phyloP scores from a whole-genome alignment of 1,140 invertebrate species.

The Neelides sp. region DNA sequence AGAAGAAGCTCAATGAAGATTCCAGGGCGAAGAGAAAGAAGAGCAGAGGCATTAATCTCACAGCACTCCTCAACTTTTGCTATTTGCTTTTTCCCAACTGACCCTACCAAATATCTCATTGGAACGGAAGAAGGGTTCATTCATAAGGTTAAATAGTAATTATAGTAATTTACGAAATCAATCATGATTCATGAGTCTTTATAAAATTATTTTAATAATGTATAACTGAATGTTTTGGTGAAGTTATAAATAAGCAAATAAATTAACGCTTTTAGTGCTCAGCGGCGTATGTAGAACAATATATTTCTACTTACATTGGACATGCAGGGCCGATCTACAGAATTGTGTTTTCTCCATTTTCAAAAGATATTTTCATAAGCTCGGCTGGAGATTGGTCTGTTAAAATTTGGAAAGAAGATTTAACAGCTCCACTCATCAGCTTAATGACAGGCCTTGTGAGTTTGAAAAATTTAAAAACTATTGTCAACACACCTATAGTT shows the following conservation, averaged over 20 bases:
- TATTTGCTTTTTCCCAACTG: slow-evolving; percentile 22
- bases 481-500: neutral
- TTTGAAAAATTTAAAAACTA: neutral
- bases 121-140: slow-evolving; percentile 31
- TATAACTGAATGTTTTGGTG: neutral
- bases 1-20: slow-evolving; percentile 20
- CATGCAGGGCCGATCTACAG: slow-evolving; percentile 43
- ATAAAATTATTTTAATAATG: neutral
- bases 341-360: slow-evolving; percentile 42
- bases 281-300: slow-evolving; percentile 23
- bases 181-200: neutral
- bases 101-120: slow-evolving; percentile 17
- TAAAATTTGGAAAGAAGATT: slow-evolving; percentile 42
- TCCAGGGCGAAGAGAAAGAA: slow-evolving; percentile 23
- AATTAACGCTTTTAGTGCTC: slow-evolving; percentile 18
- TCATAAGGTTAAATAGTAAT: slow-evolving; percentile 18
- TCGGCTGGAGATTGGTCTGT: slow-evolving; percentile 45
- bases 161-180: neutral
- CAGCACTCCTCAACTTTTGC: slow-evolving; percentile 15
- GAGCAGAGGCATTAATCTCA: slow-evolving; percentile 22
- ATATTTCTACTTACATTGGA: slow-evolving; percentile 19
- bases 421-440: slow-evolving; percentile 12
- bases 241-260: neutral
- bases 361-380: slow-evolving; percentile 42
- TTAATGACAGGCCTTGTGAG: slow-evolving; percentile 25